phyloP scores from a whole-genome alignment of 2,888 invertebrate genomes.

The Ametastegia equiseti region DNA sequence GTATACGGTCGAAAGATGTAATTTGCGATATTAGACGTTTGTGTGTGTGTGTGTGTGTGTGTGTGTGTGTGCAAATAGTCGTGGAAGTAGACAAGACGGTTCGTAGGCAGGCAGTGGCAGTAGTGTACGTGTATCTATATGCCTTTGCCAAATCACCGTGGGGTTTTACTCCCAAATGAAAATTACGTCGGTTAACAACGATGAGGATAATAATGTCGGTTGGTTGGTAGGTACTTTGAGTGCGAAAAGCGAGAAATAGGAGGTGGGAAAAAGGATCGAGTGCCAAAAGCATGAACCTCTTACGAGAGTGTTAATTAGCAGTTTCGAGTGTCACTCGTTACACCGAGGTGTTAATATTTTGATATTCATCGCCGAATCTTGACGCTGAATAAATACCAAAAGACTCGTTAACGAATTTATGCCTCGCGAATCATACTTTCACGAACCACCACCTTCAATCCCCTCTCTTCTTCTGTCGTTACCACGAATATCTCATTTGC shows the following conservation, averaged over 20 bases:
- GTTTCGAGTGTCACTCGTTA: conserved; percentile 12
- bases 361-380: background rate
- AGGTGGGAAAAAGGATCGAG: conserved; percentile 5
- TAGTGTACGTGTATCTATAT: background rate
- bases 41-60: background rate
- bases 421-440: background rate
- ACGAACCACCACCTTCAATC: no score
- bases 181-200: conserved; percentile 34
- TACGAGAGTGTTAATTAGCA: conserved; percentile 35
- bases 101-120: background rate
- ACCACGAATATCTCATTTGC: no score
- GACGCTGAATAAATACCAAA: background rate
- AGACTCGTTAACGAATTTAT: conserved; percentile 30
- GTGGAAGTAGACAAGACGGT: no score
- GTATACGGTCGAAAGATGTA: conserved; percentile 44
- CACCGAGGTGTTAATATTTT: conserved; percentile 5
- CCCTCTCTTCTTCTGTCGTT: no score
- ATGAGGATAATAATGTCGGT: conserved; percentile 18
- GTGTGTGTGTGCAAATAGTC: background rate
- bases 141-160: conserved; percentile 33
- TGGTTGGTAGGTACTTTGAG: conserved; percentile 3
- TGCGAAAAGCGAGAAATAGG: background rate
- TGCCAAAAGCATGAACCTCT: conserved; percentile 33
- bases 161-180: conserved; percentile 12
- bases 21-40: conserved; percentile 30